phyloP scores from a whole-genome alignment of 2,888 invertebrate species.

The Mesochorus sp. region DNA sequence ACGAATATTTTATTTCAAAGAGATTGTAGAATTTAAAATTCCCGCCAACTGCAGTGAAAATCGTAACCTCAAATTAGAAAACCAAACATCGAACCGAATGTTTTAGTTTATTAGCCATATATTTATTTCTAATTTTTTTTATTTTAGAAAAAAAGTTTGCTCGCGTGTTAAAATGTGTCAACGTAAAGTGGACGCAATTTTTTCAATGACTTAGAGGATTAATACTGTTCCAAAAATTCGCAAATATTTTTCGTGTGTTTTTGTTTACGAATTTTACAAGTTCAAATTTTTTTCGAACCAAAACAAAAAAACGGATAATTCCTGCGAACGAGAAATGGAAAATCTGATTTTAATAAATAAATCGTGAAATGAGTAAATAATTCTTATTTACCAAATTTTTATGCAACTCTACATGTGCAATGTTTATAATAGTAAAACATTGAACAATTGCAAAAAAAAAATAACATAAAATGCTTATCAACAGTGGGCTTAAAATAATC shows the following conservation, averaged over 20 bases:
- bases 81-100: background rate
- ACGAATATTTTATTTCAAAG: background rate
- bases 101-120: background rate
- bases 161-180: no score
- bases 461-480: background rate
- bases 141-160: no score
- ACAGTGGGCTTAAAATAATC: constrained; percentile 1
- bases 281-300: no score
- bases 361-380: background rate
- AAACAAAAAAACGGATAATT: no score
- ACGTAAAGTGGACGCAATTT: no score
- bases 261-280: no score
- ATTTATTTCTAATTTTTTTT: constrained; percentile 18
- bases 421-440: constrained; percentile 2
- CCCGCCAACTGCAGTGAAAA: constrained; percentile 1
- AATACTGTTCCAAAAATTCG: no score
- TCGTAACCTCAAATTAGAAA: constrained; percentile 44
- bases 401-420: background rate
- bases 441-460: background rate
- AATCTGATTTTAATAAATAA: background rate
- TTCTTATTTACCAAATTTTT: background rate
- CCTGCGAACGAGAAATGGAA: no score
- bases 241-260: no score
- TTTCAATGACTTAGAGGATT: no score
- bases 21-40: constrained; percentile 5